phyloP scores from a whole-genome alignment of 2,888 invertebrate genomes.

The Trissonchulus sp. region DNA sequence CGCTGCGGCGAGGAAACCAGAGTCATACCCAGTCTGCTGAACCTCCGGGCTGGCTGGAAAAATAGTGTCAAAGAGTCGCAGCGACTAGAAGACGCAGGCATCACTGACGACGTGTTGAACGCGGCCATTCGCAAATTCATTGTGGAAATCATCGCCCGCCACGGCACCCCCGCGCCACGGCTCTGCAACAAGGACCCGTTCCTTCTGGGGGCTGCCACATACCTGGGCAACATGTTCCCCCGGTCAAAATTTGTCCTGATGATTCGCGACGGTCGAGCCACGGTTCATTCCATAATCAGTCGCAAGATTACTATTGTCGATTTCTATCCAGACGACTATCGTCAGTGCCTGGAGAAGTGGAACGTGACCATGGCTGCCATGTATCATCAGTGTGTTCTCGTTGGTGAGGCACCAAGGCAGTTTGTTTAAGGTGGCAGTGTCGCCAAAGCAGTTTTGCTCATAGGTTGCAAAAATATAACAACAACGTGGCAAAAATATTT shows the following conservation, averaged over 20 bases:
- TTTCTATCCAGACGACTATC: slow-evolving; percentile 85
- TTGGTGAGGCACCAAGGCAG: slow-evolving; percentile 72
- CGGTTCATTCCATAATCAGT: slow-evolving; percentile 95
- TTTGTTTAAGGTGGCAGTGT: no score
- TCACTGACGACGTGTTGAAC: slow-evolving; percentile 83
- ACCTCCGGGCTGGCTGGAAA: slow-evolving; percentile 89
- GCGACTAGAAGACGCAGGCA: slow-evolving; percentile 79
- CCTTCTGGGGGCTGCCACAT: slow-evolving; percentile 90
- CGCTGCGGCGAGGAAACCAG: slow-evolving; percentile 76
- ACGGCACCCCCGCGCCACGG: slow-evolving; percentile 66
- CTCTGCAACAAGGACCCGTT: slow-evolving; percentile 99
- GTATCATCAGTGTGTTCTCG: slow-evolving; percentile 81
- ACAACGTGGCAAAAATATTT: no score
- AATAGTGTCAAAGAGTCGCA: slow-evolving; percentile 85
- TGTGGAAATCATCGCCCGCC: slow-evolving; percentile 79
- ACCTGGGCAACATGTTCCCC: slow-evolving; percentile 88
- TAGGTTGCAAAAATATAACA: no score
- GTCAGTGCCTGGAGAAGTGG: slow-evolving; percentile 93
- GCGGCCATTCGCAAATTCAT: slow-evolving; percentile 94
- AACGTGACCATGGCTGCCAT: slow-evolving; percentile 88
- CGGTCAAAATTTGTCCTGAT: slow-evolving; percentile 95
- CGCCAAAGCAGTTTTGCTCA: no score
- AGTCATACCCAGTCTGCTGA: slow-evolving; percentile 55
- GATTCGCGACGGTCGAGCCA: slow-evolving; percentile 95
- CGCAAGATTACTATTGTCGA: slow-evolving; percentile 81